Percentiles rank a stretch among this genome's conserved stretches.
phyloP scores from a whole-genome alignment of 92 coral and sea anemone genomes.

The Epizoanthus rinbou region DNA sequence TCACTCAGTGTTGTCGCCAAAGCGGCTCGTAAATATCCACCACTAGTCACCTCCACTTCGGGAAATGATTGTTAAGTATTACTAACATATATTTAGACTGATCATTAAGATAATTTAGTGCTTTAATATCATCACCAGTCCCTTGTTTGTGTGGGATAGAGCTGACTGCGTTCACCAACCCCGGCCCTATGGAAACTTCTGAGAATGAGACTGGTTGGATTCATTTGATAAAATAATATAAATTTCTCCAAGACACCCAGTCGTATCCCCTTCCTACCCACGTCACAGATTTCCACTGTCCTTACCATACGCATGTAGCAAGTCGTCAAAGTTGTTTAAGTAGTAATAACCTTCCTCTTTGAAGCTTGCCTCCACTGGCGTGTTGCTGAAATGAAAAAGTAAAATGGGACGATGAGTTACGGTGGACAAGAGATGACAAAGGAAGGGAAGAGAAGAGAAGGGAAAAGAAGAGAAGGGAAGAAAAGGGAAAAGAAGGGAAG shows the following conservation, averaged over 20 bases:
- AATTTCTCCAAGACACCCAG: not conserved
- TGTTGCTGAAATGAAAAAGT: slow-evolving; percentile 50
- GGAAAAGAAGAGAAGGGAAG: not conserved
- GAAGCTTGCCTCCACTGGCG: slow-evolving; percentile 65
- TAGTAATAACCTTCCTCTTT: slow-evolving; percentile 82
- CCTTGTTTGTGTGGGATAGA: no score
- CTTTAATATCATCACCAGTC: no score
- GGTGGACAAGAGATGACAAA: not conserved
- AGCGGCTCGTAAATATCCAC: no score
- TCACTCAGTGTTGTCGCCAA: no score
- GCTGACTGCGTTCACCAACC: no score
- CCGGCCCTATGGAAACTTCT: no score
- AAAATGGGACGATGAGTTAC: not conserved
- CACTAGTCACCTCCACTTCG: no score
- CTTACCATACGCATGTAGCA: slow-evolving; percentile 87
- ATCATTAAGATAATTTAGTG: no score
- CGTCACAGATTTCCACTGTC: not conserved
- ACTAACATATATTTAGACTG: no score
- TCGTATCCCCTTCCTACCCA: not conserved
- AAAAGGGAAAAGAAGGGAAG: not conserved
- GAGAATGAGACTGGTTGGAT: not conserved
- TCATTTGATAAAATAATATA: not conserved
- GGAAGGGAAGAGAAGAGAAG: not conserved
- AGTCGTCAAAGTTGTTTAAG: slow-evolving; percentile 89
- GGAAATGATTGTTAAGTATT: no score